Percentiles rank a stretch among this genome's conserved stretches.
Conservation (phyloP, 1,140 invertebrate genomes). For the Pissodes strobi region DNA sequence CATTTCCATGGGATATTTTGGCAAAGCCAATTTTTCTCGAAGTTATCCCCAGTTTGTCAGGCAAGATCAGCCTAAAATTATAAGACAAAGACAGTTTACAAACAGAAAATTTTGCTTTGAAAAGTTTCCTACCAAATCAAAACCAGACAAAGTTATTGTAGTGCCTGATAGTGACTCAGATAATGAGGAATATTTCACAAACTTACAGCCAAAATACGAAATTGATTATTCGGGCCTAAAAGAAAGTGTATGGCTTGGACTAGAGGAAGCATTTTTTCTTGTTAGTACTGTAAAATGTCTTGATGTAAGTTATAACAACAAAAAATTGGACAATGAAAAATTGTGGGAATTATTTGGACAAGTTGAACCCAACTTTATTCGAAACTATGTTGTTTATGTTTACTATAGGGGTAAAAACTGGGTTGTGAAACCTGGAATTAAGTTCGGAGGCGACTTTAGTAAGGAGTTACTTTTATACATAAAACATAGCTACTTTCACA, state of each 20-base stretch:
- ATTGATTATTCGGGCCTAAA: constrained; percentile 62
- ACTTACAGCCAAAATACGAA: constrained; percentile 64
- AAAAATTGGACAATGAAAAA: constrained; percentile 61
- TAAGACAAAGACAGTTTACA: constrained; percentile 52
- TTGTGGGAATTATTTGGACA: constrained; percentile 70
- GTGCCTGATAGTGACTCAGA: constrained; percentile 70
- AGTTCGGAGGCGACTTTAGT: constrained; percentile 89
- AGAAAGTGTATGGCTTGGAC: constrained; percentile 69
- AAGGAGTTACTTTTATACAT: constrained; percentile 53
- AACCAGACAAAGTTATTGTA: constrained; percentile 59
- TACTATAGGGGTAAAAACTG: constrained; percentile 87
- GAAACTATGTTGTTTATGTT: constrained; percentile 80
- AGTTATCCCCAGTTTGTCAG: constrained; percentile 44
- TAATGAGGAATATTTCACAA: constrained; percentile 66
- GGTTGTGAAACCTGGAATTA: constrained; percentile 85
- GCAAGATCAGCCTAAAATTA: constrained; percentile 20
- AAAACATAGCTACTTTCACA: constrained; percentile 1
- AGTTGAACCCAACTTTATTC: constrained; percentile 68
- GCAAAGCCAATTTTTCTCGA: constrained; percentile 63
- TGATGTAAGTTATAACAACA: constrained; percentile 64
- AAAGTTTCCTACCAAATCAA: constrained; percentile 11
- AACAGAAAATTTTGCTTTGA: constrained; percentile 36
- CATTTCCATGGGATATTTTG: constrained; percentile 74
- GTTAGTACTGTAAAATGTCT: constrained; percentile 75
- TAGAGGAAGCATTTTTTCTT: constrained; percentile 83